Conservation (phyloP, 2,113 vertebrate species). For the Daphoenositta chrysoptera region DNA sequence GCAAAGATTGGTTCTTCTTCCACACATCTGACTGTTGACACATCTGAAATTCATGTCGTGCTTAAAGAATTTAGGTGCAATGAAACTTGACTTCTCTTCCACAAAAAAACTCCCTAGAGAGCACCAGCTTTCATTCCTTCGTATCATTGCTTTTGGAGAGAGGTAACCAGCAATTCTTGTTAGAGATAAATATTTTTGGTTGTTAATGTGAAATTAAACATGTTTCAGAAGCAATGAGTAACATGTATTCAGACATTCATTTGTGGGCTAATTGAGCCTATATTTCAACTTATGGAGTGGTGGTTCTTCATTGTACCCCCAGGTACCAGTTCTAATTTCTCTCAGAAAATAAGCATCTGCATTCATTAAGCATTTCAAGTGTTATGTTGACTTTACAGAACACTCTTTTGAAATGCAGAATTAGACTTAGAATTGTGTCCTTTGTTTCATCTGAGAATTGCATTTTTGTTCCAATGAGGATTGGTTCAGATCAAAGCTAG, state of each 20-base stretch:
- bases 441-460: neutral
- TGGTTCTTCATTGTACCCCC: accelerated
- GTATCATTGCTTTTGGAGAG: neutral
- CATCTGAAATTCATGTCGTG: neutral
- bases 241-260: neutral
- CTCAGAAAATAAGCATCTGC: neutral
- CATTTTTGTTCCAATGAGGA: neutral
- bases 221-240: neutral
- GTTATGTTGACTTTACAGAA: neutral
- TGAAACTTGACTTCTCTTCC: neutral
- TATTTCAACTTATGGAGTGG: neutral
- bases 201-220: neutral
- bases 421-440: neutral
- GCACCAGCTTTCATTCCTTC: neutral
- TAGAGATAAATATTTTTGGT: neutral
- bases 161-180: neutral
- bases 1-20: neutral
- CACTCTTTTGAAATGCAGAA: neutral
- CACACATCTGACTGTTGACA: accelerated
- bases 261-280: neutral
- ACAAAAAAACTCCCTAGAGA: neutral
- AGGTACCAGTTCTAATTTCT: neutral
- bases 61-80: neutral
- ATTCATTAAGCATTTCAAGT: neutral
- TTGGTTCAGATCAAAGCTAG: neutral